Evolutionary conservation across 2,797 vertebrate species (phyloP).

Genomic region (Crenichthys baileyi): DNA sequence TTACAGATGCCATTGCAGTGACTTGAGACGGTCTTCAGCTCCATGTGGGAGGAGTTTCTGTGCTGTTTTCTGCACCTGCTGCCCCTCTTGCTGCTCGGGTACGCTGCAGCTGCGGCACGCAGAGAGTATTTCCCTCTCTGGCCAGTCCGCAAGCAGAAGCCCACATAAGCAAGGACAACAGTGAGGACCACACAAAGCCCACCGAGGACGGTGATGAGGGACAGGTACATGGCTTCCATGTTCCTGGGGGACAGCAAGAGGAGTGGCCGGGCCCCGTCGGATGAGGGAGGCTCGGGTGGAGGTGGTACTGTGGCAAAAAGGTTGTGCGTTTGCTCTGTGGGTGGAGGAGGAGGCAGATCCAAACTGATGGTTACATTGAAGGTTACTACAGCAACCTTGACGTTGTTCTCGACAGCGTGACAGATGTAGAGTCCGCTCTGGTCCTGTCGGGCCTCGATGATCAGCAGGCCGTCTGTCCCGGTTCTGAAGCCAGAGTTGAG

Average conservation of each 20-base stretch:
- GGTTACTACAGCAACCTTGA: constrained; percentile 80
- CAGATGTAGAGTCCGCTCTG: constrained; percentile 90
- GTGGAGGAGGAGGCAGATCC: constrained; percentile 66
- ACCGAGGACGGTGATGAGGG: constrained; percentile 87
- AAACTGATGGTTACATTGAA: constrained; percentile 84
- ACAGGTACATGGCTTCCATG: constrained; percentile 88
- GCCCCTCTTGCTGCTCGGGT: constrained; percentile 62
- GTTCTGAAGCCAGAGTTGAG: constrained; percentile 83
- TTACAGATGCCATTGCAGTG: constrained; percentile 82
- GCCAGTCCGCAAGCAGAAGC: constrained; percentile 86
- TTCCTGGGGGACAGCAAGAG: constrained; percentile 72
- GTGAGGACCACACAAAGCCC: constrained; percentile 88
- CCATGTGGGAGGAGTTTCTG: constrained; percentile 81
- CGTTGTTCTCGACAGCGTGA: constrained; percentile 85
- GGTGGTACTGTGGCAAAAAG: constrained; percentile 12
- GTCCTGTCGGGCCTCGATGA: constrained; percentile 84
- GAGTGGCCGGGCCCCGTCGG: constrained; percentile 43
- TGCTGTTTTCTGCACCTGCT: constrained; percentile 57
- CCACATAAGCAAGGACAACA: constrained; percentile 84
- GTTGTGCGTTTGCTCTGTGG: constrained; percentile 29
- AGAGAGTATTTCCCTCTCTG: constrained; percentile 86
- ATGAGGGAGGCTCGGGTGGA: constrained; percentile 26
- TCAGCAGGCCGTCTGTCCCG: constrained; percentile 90
- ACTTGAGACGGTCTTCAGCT: constrained; percentile 92
- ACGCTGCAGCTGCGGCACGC: constrained; percentile 61